Evolutionary conservation across 2,113 vertebrate genomes (phyloP), one percentile per base, ranked within the genome.

Genomic region (Spea multiplicata): DNA sequence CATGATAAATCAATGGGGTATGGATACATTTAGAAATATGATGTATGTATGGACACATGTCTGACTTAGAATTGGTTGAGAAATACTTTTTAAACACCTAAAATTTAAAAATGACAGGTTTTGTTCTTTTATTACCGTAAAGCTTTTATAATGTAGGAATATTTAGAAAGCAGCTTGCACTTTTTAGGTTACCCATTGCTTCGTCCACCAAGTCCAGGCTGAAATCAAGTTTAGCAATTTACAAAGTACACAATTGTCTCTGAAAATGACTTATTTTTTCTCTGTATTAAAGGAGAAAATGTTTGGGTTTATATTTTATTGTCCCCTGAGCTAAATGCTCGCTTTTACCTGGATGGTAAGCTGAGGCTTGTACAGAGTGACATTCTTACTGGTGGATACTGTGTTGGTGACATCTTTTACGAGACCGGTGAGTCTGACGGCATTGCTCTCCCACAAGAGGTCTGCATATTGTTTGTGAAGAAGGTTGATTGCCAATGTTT

Each of bases 361-460:
- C 1, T 74, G 64, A 0, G 93, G 90, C n/a, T 86, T 86, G 6
- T 55, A 13, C 49, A 94, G 81, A 71, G 87, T 85, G 0, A 95
- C 53, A 9, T 49, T 93, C 88, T 61, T 88, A 75, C 83, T 89
- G 8, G 85, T 86, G 59, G 95, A 86, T 82, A 86, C 89, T 0
- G 50, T 10, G 0, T 82, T 68, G 3, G 44, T 71, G 3, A 73
- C 45, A 45, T 74, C 78, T 0, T 47, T 88, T 44, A 89, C 84
- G 48, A 90, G 0, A 0, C 85, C 91, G 0, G 90, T 90, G 55
- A 96, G 78, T 81, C 88, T 90, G 76, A 97, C 86, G 77, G 84
- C 86, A 50, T 90, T 87, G 61, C 78, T 81, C 10, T 88, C 70
- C 71, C 83, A 52, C 57, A 94, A 53, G 45, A 83, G 79, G 6